Base-by-base conservation (phyloP, 2,797 vertebrate species). In the Acanthis flammea region DNA sequence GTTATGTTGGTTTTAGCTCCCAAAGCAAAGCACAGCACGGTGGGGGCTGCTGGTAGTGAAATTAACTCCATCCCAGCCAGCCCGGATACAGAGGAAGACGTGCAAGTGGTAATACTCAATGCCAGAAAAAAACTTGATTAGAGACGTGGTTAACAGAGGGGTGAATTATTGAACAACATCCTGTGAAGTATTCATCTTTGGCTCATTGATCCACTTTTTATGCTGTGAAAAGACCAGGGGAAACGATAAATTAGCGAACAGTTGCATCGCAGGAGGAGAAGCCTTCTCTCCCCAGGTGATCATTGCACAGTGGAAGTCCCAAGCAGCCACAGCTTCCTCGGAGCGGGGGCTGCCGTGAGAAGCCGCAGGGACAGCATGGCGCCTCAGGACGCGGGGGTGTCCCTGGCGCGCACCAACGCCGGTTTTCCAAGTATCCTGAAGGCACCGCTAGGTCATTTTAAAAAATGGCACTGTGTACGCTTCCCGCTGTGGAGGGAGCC, bases 71-170 rank as follows among this genome's bases (percentile, higher is more conserved):
- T 37, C 35, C 5, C 48, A 39, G 28, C 14, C 48, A 39, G n/a
- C 68, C 10, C 1, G 0, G 11, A 31, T 17, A 62, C 18, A 31
- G 10, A 44, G 21, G 39, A n/a, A 71, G 55, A 31, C 0, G 4
- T 6, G 10, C 27, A 19, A 44, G 3, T 0, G 0, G 1, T 5
- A 15, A 18, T 2, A 9, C 4, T 8, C 3, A 35, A 2, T 1
- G 9, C 4, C 8, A 54, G 31, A 48, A 13, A n/a, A 90, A 53
- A 78, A 21, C 25, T 14, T 19, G 4, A 24, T 41, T 31, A 53
- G 33, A 53, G 47, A 65, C 2, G 7, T 12, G 22, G 11, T 21
- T 65, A 51, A 58, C 6, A n/a, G 45, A 53, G 42, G 16, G 17
- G 7, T 35, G 51, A 65, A 53, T 47, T 53, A 60, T 0, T 28